Conservation (phyloP, 2,797 vertebrate species). For the Falco naumanni region DNA sequence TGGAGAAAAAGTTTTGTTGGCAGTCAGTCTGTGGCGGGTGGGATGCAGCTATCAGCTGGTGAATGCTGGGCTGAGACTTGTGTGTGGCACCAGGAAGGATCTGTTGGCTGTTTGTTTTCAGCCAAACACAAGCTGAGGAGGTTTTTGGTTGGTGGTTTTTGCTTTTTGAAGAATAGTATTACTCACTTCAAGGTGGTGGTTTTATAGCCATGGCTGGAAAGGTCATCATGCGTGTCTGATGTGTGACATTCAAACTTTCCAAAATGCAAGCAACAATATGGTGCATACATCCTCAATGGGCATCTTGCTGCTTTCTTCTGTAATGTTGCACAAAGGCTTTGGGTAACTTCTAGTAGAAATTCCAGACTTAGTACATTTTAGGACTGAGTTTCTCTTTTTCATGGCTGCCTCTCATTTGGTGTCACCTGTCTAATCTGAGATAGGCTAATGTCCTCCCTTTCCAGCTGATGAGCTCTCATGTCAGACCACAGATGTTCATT, state of each 20-base stretch:
- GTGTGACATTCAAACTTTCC: background rate
- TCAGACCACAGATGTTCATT: background rate
- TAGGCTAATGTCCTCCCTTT: background rate
- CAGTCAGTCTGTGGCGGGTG: background rate
- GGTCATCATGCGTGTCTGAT: background rate
- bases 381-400: background rate
- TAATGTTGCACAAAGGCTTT: background rate
- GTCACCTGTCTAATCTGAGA: background rate
- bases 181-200: background rate
- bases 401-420: background rate
- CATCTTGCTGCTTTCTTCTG: background rate
- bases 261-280: background rate
- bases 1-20: background rate
- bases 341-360: background rate
- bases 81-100: accelerated
- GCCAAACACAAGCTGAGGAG: background rate
- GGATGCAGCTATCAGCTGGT: background rate
- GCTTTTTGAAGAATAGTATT: background rate
- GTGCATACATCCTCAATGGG: background rate
- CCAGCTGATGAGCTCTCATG: background rate
- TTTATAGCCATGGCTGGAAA: background rate
- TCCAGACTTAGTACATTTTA: background rate
- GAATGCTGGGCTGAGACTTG: background rate
- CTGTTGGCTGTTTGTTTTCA: background rate
- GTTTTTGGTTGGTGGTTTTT: background rate